A percentile compares a stretch with the other conserved stretches of the same genome.
Conservation (phyloP, 2,797 vertebrate species). For the Decapterus maruadsi region DNA sequence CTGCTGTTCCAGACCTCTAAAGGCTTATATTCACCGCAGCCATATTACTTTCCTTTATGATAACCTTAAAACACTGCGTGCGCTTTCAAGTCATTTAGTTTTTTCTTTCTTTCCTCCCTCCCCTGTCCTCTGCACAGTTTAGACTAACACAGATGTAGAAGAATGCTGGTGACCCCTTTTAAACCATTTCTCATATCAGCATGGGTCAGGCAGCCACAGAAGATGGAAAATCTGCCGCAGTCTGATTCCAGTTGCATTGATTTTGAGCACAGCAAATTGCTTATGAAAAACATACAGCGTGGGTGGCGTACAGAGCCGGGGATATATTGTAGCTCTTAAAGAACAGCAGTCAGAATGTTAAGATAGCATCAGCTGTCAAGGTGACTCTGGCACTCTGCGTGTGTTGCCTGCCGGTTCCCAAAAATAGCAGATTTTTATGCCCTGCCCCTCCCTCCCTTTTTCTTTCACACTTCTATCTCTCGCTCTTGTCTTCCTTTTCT, state of each 20-base stretch:
- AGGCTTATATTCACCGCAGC: background rate
- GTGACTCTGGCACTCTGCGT: slow-evolving; percentile 82
- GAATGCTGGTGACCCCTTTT: slow-evolving; percentile 73
- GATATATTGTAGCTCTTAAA: slow-evolving; percentile 76
- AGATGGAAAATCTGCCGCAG: slow-evolving; percentile 81
- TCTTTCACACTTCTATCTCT: slow-evolving; percentile 80
- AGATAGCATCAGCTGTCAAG: slow-evolving; percentile 86
- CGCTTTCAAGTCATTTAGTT: slow-evolving; percentile 1
- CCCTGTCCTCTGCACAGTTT: slow-evolving; percentile 21
- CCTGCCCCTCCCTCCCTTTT: slow-evolving; percentile 72
- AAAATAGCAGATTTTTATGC: slow-evolving; percentile 82
- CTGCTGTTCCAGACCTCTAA: background rate
- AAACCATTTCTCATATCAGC: slow-evolving; percentile 69
- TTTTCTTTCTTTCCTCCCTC: background rate
- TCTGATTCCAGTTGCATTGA: slow-evolving; percentile 82
- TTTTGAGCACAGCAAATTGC: slow-evolving; percentile 80
- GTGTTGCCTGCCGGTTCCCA: slow-evolving; percentile 80
- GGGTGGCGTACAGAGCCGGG: slow-evolving; percentile 72
- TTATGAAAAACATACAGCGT: slow-evolving; percentile 78
- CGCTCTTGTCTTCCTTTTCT: slow-evolving; percentile 72
- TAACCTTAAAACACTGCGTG: slow-evolving; percentile 29
- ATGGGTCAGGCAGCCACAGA: slow-evolving; percentile 64
- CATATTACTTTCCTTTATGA: slow-evolving; percentile 27
- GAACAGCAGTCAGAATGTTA: slow-evolving; percentile 80
- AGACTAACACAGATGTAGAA: slow-evolving; percentile 43